Percentiles rank a stretch among this genome's conserved stretches.
phyloP scores from a whole-genome alignment of 1,140 invertebrate genomes.

The Lerema accius region DNA sequence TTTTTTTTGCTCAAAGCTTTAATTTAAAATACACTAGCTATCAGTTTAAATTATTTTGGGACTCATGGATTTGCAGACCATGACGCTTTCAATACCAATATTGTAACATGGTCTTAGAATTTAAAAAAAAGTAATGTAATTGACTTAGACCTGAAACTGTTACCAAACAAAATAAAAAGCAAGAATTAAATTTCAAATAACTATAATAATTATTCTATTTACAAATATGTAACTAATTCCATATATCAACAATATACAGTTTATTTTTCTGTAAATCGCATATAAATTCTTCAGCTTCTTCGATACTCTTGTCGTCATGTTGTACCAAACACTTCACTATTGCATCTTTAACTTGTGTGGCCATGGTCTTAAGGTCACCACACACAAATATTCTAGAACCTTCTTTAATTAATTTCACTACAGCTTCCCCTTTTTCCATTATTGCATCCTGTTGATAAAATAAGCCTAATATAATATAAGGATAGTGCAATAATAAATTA shows the following conservation, averaged over 20 bases:
- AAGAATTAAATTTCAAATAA: slow-evolving; percentile 29
- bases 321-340: slow-evolving; percentile 83
- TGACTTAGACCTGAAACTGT: no score
- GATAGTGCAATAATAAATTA: no score
- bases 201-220: slow-evolving; percentile 13
- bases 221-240: slow-evolving; percentile 69
- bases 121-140: no score
- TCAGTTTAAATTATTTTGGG: no score
- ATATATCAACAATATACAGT: slow-evolving; percentile 83
- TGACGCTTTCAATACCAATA: no score
- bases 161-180: slow-evolving; percentile 26
- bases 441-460: slow-evolving; percentile 83
- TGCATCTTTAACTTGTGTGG: slow-evolving; percentile 85
- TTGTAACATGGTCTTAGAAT: no score
- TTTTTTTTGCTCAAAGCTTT: no score
- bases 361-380: slow-evolving; percentile 90
- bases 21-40: no score
- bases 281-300: slow-evolving; percentile 69
- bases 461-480: no score
- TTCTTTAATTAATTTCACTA: slow-evolving; percentile 84
- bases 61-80: no score
- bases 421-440: slow-evolving; percentile 74
- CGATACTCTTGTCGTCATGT: slow-evolving; percentile 57
- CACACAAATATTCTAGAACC: slow-evolving; percentile 88
- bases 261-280: slow-evolving; percentile 72